phyloP scores from a whole-genome alignment of 2,888 invertebrate genomes.

The Pristionchus japonicus region DNA sequence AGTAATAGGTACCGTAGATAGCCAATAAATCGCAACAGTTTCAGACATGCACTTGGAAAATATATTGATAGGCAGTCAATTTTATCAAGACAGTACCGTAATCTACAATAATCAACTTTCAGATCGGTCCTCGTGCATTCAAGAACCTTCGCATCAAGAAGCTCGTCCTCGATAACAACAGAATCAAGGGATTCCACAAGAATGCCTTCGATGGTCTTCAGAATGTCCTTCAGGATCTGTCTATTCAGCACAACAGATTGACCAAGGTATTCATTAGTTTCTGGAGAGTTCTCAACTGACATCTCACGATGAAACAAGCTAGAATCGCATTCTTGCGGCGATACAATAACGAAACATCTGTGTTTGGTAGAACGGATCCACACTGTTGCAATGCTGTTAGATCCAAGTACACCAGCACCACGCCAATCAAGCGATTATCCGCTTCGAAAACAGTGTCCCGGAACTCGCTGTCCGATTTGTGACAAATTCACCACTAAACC shows the following conservation, averaged over 20 bases:
- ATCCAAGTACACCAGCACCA: not conserved
- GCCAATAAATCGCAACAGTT: not conserved
- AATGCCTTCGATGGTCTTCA: slow-evolving; percentile 83
- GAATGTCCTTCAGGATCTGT: slow-evolving; percentile 85
- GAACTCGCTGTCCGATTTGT: not conserved
- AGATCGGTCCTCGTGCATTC: slow-evolving; percentile 81
- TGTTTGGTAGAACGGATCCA: too few species aligned
- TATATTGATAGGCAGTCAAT: too few species aligned
- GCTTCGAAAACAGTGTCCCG: not conserved
- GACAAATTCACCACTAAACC: not conserved
- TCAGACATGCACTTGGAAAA: too few species aligned
- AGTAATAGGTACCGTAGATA: too few species aligned
- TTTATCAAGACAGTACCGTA: not conserved
- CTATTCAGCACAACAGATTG: slow-evolving; percentile 82
- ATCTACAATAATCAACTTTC: slow-evolving; percentile 19
- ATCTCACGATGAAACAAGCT: too few species aligned
- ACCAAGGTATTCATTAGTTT: slow-evolving; percentile 79
- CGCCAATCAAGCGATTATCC: not conserved
- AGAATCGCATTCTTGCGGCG: too few species aligned
- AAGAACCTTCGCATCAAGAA: slow-evolving; percentile 76
- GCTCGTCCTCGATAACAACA: slow-evolving; percentile 75
- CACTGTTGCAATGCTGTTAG: too few species aligned
- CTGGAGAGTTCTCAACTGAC: not conserved
- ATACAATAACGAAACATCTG: too few species aligned
- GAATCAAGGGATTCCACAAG: slow-evolving; percentile 70